Conservation (phyloP, 2,113 vertebrate genomes). For the Notarius quadriscutis region DNA sequence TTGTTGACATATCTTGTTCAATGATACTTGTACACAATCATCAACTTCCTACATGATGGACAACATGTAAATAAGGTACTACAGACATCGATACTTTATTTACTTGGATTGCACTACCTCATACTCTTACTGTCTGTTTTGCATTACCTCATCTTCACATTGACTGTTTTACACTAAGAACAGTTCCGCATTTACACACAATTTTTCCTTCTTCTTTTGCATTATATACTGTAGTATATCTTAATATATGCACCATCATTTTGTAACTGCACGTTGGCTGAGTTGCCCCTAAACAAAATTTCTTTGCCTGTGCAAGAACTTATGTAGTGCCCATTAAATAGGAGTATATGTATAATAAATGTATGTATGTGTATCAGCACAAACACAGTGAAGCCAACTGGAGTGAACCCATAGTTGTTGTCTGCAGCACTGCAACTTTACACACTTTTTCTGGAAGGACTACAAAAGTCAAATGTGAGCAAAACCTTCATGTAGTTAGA, state of each 20-base stretch:
- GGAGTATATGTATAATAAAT: not conserved
- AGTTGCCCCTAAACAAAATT: not conserved
- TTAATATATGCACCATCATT: not conserved
- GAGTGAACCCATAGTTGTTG: not conserved
- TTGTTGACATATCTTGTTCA: not conserved
- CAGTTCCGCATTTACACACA: too few relatives aligned
- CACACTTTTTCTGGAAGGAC: not conserved
- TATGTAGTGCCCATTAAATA: not conserved
- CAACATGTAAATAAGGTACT: not conserved
- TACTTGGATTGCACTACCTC: not conserved
- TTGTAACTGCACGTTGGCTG: not conserved
- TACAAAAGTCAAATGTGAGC: not conserved
- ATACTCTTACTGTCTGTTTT: not conserved
- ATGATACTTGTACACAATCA: not conserved
- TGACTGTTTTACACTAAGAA: not conserved
- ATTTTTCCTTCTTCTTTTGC: not conserved
- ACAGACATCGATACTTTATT: not conserved
- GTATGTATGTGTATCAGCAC: not conserved
- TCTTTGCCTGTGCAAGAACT: not conserved
- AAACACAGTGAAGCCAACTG: not conserved
- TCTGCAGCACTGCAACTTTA: not conserved
- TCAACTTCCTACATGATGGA: not conserved
- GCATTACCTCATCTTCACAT: not conserved
- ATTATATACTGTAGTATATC: not conserved
- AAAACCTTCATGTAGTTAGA: not conserved